phyloP scores from a whole-genome alignment of 2,888 invertebrate genomes.

The Synanthedon tipuliformis region DNA sequence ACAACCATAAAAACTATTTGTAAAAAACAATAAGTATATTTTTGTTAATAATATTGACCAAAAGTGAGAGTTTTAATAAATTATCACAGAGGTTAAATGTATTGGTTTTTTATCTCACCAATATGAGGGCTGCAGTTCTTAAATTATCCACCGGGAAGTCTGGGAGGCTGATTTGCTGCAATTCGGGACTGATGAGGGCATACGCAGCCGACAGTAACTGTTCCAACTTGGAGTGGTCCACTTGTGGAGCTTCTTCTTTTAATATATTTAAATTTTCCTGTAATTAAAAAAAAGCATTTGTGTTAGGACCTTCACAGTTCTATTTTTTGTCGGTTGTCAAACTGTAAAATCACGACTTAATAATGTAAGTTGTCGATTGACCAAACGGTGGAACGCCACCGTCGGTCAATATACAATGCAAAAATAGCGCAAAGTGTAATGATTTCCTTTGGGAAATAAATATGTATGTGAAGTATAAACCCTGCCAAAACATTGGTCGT shows the following conservation, averaged over 20 bases:
- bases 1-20: no score
- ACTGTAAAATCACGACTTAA: no score
- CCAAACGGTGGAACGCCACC: no score
- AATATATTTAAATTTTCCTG: slow-evolving; percentile 66
- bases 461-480: no score
- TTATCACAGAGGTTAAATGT: background rate
- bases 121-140: slow-evolving; percentile 71
- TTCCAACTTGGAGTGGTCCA: slow-evolving; percentile 62
- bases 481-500: background rate
- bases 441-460: no score
- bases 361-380: no score
- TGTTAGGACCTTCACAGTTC: no score
- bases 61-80: background rate
- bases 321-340: no score
- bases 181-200: slow-evolving; percentile 83
- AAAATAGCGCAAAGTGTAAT: no score
- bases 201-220: slow-evolving; percentile 81
- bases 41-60: no score
- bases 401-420: no score
- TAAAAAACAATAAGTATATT: no score
- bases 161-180: slow-evolving; percentile 79
- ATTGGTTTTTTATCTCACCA: slow-evolving; percentile 62
- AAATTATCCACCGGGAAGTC: slow-evolving; percentile 92
- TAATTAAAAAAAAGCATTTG: background rate
- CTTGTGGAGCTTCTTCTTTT: slow-evolving; percentile 51